Evolutionary conservation across 2,113 vertebrate genomes (phyloP).

Genomic region (Propithecus coquereli): DNA sequence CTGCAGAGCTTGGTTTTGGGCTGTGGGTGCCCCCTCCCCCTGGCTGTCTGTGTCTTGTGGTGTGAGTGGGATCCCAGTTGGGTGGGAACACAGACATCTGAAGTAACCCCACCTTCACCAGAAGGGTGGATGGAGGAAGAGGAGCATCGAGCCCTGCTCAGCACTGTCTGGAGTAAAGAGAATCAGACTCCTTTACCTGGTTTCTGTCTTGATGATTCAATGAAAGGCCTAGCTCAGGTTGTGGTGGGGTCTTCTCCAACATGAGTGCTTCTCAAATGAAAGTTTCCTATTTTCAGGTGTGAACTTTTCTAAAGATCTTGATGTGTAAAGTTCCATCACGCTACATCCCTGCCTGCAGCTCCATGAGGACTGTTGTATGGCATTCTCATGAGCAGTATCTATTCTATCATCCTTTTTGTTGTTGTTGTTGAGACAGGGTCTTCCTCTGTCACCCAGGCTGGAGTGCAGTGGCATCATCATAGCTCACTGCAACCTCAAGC

Average conservation of each 20-base stretch:
- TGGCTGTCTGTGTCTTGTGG: neutral
- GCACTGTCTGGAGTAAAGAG: neutral
- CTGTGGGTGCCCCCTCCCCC: neutral
- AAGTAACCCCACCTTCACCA: neutral
- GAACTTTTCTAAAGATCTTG: neutral
- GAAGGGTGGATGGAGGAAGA: neutral
- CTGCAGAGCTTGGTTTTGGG: neutral
- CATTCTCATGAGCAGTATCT: accelerated
- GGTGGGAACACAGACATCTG: neutral
- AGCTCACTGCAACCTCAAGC: no score
- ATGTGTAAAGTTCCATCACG: accelerated
- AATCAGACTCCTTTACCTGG: accelerated
- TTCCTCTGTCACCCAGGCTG: no score
- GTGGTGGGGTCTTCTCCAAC: no score
- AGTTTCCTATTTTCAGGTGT: neutral
- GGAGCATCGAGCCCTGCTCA: neutral
- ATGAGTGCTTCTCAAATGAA: accelerated
- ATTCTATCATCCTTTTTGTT: neutral
- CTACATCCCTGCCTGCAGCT: accelerated
- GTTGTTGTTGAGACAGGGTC: neutral
- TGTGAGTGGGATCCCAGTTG: neutral
- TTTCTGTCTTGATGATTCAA: no score
- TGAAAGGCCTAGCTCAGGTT: neutral
- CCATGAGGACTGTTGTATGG: neutral
- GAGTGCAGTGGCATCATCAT: no score